Percentiles rank a stretch among this genome's conserved stretches.
Conservation (phyloP, 2,797 vertebrate species). For the Chiloscyllium punctatum region DNA sequence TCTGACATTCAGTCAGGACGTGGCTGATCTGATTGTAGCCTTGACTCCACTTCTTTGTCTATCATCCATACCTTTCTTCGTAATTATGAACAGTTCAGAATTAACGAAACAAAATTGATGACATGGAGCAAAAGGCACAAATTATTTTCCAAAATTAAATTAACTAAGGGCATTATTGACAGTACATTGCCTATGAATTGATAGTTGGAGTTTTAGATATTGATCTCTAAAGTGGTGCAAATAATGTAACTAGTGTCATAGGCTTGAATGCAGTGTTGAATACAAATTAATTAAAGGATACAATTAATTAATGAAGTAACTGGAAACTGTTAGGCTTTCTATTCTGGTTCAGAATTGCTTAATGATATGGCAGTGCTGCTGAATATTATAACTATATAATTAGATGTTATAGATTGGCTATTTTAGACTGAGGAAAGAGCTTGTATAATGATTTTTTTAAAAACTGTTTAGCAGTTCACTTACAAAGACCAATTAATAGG, state of each 20-base stretch:
- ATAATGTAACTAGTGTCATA: background rate
- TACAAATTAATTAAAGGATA: background rate
- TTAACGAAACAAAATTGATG: background rate
- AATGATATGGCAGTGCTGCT: background rate
- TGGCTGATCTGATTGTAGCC: too few species aligned
- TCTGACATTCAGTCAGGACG: too few species aligned
- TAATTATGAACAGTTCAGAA: background rate
- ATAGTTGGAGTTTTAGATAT: background rate
- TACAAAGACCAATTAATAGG: background rate
- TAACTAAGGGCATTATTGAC: background rate
- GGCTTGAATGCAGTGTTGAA: background rate
- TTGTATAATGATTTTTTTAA: background rate
- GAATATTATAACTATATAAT: background rate
- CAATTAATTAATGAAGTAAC: background rate
- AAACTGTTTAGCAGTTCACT: background rate
- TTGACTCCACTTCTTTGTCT: too few species aligned
- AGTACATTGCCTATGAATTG: background rate
- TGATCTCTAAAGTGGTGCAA: background rate
- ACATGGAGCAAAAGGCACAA: background rate
- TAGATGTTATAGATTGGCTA: background rate
- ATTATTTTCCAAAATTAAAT: slow-evolving; percentile 3
- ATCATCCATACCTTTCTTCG: too few species aligned
- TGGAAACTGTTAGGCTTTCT: background rate
- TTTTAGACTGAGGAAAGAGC: background rate
- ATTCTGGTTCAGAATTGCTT: background rate